phyloP scores from a whole-genome alignment of 2,113 vertebrate species.

The Limanda limanda region DNA sequence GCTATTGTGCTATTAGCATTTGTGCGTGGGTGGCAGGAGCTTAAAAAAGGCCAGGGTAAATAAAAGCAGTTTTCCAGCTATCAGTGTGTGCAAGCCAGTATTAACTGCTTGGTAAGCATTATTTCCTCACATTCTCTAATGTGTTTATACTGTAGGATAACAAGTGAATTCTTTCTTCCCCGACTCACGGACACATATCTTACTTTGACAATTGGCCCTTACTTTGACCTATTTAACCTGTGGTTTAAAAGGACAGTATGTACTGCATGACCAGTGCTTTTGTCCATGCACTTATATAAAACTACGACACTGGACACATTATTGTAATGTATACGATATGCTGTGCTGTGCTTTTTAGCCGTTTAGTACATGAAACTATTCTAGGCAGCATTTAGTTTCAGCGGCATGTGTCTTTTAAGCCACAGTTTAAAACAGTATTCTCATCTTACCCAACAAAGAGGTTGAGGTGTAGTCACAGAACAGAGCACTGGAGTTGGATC shows the following conservation, averaged over 20 bases:
- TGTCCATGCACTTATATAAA: not conserved
- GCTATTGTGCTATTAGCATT: conserved; percentile 84
- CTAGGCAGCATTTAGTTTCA: not conserved
- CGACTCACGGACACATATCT: conserved; percentile 5
- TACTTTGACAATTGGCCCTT: not conserved
- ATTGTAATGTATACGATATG: not conserved
- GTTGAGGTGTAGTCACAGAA: too few species aligned
- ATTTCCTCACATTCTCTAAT: conserved; percentile 30
- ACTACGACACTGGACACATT: not conserved
- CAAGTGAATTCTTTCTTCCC: conserved; percentile 9
- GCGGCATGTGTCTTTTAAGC: not conserved
- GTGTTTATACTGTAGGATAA: conserved; percentile 20
- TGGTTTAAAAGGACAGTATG: not conserved
- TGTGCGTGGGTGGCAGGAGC: conserved; percentile 81
- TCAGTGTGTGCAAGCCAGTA: conserved; percentile 39
- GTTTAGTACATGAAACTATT: not conserved
- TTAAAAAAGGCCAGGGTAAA: conserved; percentile 81
- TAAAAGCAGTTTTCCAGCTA: conserved; percentile 76
- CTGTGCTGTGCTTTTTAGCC: not conserved
- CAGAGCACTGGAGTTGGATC: too few species aligned
- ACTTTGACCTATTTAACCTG: not conserved
- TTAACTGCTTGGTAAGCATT: conserved; percentile 75
- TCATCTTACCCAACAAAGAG: too few species aligned
- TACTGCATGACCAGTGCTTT: not conserved
- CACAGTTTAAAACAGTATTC: too few species aligned